Percentiles rank a stretch among this genome's conserved stretches.
These are phyloP conservation scores for Phylloscopus whistleri DNA, from an alignment of 2,113 vertebrate genomes.

Conservation along the genomic window DNA sequence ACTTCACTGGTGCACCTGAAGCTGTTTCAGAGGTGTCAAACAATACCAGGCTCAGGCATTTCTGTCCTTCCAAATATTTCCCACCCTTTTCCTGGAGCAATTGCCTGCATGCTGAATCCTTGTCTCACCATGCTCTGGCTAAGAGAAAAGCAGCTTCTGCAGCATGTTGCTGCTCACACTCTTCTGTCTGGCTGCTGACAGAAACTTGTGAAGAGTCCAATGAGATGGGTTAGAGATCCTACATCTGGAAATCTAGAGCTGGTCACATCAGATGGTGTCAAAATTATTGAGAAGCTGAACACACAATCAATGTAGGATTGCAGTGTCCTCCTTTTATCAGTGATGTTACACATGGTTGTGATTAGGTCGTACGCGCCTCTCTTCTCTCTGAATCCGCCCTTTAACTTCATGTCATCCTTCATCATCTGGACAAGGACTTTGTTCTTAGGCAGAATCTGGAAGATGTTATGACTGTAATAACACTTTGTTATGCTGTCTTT, in stretches of 20 bases:
- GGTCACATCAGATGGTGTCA: conserved; percentile 14
- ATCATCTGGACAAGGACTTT: conserved; percentile 50
- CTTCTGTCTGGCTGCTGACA: neutral
- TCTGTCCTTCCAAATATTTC: neutral
- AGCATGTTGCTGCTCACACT: neutral
- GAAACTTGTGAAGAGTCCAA: neutral
- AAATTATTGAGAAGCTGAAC: conserved; percentile 28
- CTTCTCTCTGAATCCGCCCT: neutral
- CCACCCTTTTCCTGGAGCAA: neutral
- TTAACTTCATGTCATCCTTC: conserved; percentile 32
- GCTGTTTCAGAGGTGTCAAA: neutral
- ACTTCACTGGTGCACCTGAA: neutral
- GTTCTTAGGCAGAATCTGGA: conserved; percentile 52
- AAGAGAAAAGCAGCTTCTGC: neutral
- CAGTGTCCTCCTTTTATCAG: conserved; percentile 31
- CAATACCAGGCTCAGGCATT: neutral
- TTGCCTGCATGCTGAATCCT: neutral
- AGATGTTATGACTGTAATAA: conserved; percentile 53
- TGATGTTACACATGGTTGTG: conserved; percentile 14
- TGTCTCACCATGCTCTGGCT: neutral
- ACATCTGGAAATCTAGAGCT: conserved; percentile 31
- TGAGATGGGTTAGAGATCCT: neutral
- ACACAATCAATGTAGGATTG: neutral
- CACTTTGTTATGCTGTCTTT: conserved; percentile 33
- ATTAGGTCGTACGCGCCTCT: neutral